Evolutionary conservation across 2,888 invertebrate genomes (phyloP).

Genomic region (Chloroclystis v-ata): DNA sequence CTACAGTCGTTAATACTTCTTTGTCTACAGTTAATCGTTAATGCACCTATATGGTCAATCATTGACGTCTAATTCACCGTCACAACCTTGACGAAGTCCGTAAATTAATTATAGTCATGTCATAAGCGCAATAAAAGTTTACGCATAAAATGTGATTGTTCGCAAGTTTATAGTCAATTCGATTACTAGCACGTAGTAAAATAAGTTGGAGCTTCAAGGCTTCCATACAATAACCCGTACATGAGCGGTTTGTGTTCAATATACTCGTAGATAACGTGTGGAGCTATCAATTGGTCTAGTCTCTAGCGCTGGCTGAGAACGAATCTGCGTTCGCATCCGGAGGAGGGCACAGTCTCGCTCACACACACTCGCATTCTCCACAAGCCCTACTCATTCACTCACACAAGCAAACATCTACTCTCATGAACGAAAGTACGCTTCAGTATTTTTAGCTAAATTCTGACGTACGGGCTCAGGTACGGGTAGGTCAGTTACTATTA

Average conservation of each 20-base stretch:
- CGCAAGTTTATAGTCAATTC: slow-evolving; percentile 63
- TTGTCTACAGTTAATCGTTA: slow-evolving; percentile 26
- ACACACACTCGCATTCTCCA: slow-evolving; percentile 49
- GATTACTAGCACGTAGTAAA: slow-evolving; percentile 60
- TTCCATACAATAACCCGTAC: slow-evolving; percentile 49
- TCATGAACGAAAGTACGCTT: slow-evolving; percentile 66
- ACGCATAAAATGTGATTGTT: slow-evolving; percentile 63
- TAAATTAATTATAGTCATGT: slow-evolving; percentile 60
- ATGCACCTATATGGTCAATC: slow-evolving; percentile 24
- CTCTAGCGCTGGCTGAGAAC: slow-evolving; percentile 53
- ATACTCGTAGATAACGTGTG: slow-evolving; percentile 55
- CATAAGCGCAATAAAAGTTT: slow-evolving; percentile 49
- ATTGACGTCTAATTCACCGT: slow-evolving; percentile 24
- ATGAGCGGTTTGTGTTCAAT: slow-evolving; percentile 42
- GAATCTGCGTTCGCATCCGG: slow-evolving; percentile 74
- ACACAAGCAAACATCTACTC: slow-evolving; percentile 32
- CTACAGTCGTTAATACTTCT: slow-evolving; percentile 37
- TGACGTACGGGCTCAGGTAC: slow-evolving; percentile 58
- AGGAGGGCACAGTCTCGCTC: slow-evolving; percentile 53
- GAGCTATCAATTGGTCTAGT: slow-evolving; percentile 68
- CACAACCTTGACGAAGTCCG: slow-evolving; percentile 54
- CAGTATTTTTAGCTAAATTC: slow-evolving; percentile 68
- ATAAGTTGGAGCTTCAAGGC: slow-evolving; percentile 55
- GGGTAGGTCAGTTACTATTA: slow-evolving; percentile 73
- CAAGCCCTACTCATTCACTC: slow-evolving; percentile 44